Evolutionary conservation across 2,888 invertebrate genomes (phyloP).

Genomic region (Zeuzera pyrina): DNA sequence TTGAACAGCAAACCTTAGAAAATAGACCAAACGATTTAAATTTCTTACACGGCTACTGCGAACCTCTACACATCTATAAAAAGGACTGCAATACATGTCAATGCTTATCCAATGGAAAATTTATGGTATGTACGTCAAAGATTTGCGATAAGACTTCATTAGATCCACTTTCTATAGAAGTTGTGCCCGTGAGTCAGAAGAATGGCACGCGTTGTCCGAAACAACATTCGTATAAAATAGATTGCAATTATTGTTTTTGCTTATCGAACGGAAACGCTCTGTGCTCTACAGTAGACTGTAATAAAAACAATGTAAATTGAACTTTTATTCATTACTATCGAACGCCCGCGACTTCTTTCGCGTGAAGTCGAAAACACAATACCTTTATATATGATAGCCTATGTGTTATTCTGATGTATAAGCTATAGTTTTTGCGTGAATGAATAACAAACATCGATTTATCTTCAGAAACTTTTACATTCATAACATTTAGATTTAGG

Average conservation of each 20-base stretch:
- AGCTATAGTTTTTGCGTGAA: too few relatives aligned
- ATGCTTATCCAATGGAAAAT: slow-evolving; percentile 41
- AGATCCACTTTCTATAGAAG: slow-evolving; percentile 26
- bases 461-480: too few relatives aligned
- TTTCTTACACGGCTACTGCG: slow-evolving; percentile 40
- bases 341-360: too few relatives aligned
- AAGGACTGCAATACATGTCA: slow-evolving; percentile 42
- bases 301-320: too few relatives aligned
- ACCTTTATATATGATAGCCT: too few relatives aligned
- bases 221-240: slow-evolving; percentile 39
- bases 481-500: too few relatives aligned
- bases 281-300: slow-evolving; percentile 41
- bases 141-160: slow-evolving; percentile 17
- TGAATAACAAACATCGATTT: too few relatives aligned
- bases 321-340: too few relatives aligned
- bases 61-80: slow-evolving; percentile 37
- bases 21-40: slow-evolving; percentile 13
- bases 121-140: slow-evolving; percentile 31
- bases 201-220: slow-evolving; percentile 26
- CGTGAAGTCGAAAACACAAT: too few relatives aligned
- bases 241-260: slow-evolving; percentile 52
- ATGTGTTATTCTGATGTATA: too few relatives aligned
- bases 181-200: slow-evolving; percentile 36
- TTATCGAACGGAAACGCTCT: slow-evolving; percentile 44
- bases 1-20: background rate